These are phyloP conservation scores for Pleuronectes platessa DNA, from an alignment of 2,113 vertebrate genomes.

Conservation along the genomic window DNA sequence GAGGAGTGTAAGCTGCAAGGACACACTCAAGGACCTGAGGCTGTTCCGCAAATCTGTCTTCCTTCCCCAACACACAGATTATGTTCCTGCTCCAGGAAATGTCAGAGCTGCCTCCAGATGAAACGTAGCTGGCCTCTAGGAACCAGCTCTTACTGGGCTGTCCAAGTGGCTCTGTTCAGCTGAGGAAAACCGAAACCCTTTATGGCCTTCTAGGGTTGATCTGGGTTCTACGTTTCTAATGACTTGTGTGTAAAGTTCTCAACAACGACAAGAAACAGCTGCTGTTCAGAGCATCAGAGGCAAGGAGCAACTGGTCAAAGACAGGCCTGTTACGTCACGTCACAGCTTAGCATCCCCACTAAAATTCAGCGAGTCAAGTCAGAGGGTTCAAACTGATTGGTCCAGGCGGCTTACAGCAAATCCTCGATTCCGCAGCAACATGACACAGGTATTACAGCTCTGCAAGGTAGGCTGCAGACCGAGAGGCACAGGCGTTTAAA, in stretches of 20 bases:
- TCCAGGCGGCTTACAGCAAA: conserved; percentile 31
- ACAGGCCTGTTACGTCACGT: conserved; percentile 17
- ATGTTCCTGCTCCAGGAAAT: conserved; percentile 63
- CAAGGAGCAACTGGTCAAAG: background rate
- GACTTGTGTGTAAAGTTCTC: conserved; percentile 19
- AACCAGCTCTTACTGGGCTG: conserved; percentile 14
- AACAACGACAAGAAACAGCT: conserved; percentile 33
- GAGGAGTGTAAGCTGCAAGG: conserved; percentile 42
- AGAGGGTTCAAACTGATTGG: conserved; percentile 30
- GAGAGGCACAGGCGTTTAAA: conserved; percentile 29
- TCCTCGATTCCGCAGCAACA: conserved; percentile 39
- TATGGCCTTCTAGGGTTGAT: background rate
- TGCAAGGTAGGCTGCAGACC: conserved; percentile 32
- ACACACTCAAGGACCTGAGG: conserved; percentile 45
- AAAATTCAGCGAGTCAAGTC: conserved; percentile 43
- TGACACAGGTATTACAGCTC: conserved; percentile 39
- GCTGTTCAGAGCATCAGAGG: conserved; percentile 9
- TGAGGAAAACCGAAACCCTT: background rate
- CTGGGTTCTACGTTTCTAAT: conserved; percentile 5
- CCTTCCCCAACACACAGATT: conserved; percentile 54
- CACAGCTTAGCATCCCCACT: conserved; percentile 34
- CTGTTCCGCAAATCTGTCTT: conserved; percentile 51
- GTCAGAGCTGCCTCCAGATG: conserved; percentile 48
- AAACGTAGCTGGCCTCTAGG: conserved; percentile 33
- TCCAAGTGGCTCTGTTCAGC: conserved; percentile 18